Evolutionary conservation across 2,888 invertebrate species (phyloP).

Genomic region (Amphipyra berbera): DNA sequence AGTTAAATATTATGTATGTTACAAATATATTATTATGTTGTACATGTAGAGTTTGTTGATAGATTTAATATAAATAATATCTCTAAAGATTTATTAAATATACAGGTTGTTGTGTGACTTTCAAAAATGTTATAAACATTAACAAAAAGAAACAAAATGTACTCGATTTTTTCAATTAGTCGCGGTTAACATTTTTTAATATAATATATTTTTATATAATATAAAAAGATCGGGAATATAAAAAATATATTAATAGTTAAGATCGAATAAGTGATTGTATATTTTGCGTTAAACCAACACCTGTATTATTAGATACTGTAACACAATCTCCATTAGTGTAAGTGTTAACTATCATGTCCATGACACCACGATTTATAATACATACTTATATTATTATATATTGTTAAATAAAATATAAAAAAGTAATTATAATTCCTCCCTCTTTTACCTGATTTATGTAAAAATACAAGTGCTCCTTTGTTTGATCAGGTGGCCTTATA

Average conservation of each 20-base stretch:
- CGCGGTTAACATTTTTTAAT: neutral
- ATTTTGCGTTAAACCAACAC: conserved; percentile 48
- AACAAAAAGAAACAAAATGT: neutral
- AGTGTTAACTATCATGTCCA: conserved; percentile 55
- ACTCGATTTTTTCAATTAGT: neutral
- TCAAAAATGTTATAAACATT: neutral
- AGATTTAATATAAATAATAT: conserved; percentile 38
- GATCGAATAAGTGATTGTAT: conserved; percentile 13
- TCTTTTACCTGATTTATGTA: neutral
- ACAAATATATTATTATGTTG: conserved; percentile 30
- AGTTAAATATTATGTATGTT: conserved; percentile 45
- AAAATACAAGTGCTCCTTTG: too few relatives aligned
- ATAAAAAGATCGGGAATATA: neutral
- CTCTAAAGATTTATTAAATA: conserved; percentile 29
- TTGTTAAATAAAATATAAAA: conserved; percentile 28
- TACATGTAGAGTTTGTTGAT: conserved; percentile 39
- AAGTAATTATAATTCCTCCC: conserved; percentile 2
- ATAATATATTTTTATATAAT: neutral
- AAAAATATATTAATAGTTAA: conserved; percentile 2
- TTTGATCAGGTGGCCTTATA: too few relatives aligned
- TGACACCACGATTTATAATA: conserved; percentile 54
- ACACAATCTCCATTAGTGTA: conserved; percentile 56
- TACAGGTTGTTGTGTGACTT: conserved; percentile 33
- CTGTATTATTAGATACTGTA: conserved; percentile 60
- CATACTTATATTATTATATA: conserved; percentile 19